Base-by-base conservation (phyloP, 1,140 invertebrate species). In the Mylabris phalerata region DNA sequence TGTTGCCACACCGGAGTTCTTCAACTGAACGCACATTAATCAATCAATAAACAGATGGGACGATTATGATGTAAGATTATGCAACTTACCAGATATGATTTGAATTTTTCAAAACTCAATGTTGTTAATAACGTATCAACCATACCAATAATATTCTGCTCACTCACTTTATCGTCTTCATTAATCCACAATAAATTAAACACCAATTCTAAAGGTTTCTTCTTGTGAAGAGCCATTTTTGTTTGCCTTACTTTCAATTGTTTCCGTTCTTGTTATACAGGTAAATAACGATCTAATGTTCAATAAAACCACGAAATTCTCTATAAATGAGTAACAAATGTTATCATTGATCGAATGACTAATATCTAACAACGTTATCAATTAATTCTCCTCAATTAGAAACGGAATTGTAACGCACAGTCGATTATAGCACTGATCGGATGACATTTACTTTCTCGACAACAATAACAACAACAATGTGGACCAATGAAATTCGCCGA, bases 101-200 rank as follows among this genome's bases (percentile, higher is more conserved):
- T 75, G 50, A 75, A 75, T 45, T 64, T 67, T 52, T 70, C 61
- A 64, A 68, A 75, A 63, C 71, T 69, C 9, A 73, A 57, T 11
- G 72, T 72, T 6, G 71, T 70, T 9, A 72, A 60, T 6, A 70
- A 67, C 10, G 70, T 69, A 50, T 75, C 74, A 52, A 68, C 71
- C 54, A 75, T 67, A 50, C 69, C 70, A 10, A 75, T 68, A 48
- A 75, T 68, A 50, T 69, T 73, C 39, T 65, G 64, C 3, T 32
- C 32, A 32, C 4, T 7, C 11, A 11, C 5, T 38, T 65, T 65
- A 46, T 71, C 69, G 50, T 68, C 70, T 48, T 63, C 65, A 54
- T 70, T 72, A 64, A 71, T 74, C 74, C 74, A 75, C 51, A 71
- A 64, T 45, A 75, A 51, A 65, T 70, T 71, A 63, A 66, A 75